Evolutionary conservation across 2,797 vertebrate species (phyloP).

Genomic region (Myotis planiceps): DNA sequence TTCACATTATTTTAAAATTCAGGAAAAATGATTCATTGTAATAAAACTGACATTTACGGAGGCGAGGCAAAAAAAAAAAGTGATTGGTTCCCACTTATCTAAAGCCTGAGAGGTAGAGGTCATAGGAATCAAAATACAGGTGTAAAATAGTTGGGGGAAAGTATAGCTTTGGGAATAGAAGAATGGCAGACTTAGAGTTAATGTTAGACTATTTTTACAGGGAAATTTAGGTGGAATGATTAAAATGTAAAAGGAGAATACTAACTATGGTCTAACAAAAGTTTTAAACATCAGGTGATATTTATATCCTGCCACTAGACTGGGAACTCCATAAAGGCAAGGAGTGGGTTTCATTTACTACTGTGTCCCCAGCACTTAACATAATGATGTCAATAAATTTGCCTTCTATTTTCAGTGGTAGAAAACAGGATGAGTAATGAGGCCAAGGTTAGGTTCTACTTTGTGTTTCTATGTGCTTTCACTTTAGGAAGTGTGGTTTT

Average conservation of each 20-base stretch:
- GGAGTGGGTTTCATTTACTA: not conserved
- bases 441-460: not conserved
- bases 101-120: not conserved
- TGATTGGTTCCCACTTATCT: not conserved
- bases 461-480: not conserved
- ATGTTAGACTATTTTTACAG: not conserved
- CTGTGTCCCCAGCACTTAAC: not conserved
- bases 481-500: slow-evolving; percentile 17
- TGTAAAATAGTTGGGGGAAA: not conserved
- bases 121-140: not conserved
- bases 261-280: not conserved
- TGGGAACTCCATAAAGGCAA: not conserved
- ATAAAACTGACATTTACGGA: slow-evolving; percentile 9
- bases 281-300: not conserved
- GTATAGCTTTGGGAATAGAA: not conserved
- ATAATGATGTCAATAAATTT: not conserved
- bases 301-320: not conserved
- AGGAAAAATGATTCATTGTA: not conserved
- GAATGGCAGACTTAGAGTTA: not conserved
- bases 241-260: not conserved
- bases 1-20: not conserved
- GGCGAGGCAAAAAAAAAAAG: not conserved
- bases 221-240: not conserved
- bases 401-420: not conserved
- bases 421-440: not conserved